Evolutionary conservation across 2,888 invertebrate species (phyloP).

Genomic region (Apotomis betuletana): DNA sequence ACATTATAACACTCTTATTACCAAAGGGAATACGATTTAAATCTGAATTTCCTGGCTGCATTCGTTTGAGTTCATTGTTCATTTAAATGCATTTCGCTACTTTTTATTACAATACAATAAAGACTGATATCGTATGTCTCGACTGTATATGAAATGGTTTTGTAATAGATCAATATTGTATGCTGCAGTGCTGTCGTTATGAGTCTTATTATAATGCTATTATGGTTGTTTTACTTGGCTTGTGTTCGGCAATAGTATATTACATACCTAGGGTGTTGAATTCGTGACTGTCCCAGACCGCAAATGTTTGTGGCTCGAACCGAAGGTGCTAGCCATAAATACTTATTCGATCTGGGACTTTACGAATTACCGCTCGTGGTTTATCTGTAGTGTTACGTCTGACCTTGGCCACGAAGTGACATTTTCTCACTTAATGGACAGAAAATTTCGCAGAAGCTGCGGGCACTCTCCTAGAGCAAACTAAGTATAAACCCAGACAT

Average conservation of each 20-base stretch:
- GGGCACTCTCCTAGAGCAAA: no score
- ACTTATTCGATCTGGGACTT: no score
- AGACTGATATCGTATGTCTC: neutral
- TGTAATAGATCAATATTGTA: conserved; percentile 6
- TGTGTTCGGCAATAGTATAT: neutral
- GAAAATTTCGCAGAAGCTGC: no score
- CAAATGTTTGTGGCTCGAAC: no score
- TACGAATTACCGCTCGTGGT: no score
- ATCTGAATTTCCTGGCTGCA: neutral
- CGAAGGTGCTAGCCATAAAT: no score
- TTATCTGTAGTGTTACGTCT: no score
- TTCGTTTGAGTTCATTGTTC: neutral
- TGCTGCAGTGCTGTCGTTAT: neutral
- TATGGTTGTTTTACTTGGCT: neutral
- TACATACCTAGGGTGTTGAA: neutral
- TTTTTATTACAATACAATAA: neutral
- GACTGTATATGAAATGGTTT: conserved; percentile 2
- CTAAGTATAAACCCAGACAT: no score
- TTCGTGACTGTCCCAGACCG: no score
- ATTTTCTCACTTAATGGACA: no score
- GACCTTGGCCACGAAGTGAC: no score
- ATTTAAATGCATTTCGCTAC: neutral
- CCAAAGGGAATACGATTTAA: neutral
- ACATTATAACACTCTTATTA: neutral
- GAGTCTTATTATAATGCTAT: neutral